Base-by-base conservation (phyloP, 2,113 vertebrate species). In the Callocephalon fimbriatum region DNA sequence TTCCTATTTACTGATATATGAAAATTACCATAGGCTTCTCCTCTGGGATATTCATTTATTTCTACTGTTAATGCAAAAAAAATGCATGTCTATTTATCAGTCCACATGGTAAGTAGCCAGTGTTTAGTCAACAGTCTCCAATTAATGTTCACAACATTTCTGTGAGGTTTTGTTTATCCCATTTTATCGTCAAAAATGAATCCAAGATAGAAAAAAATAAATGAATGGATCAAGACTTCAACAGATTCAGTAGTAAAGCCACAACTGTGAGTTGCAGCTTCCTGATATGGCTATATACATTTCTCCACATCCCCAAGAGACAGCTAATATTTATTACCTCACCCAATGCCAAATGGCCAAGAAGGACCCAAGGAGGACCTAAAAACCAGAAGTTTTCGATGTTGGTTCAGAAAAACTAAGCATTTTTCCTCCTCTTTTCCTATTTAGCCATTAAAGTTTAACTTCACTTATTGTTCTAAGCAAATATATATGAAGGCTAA, bases 281-380 rank as follows among this genome's bases (percentile, higher is more conserved):
- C 20, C 44, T 75, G 51, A n/a, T 10, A 8, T 0, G 0, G 5
- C 35, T 42, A 38, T 45, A 42, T 5, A 37, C 0, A 5, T 75
- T 87, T 59, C 32, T 67, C 12, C 29, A 22, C 8, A 54, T 23
- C 5, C 7, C 42, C 17, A 40, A 31, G 25, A 66, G 23, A 37
- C 3, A 5, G 1, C 5, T 44, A 71, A 63, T 51, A 58, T 19
- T 20, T 87, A 8, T 62, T 51, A 40, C 8, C 25, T 77, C 15
- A 6, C 15, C 75, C 23, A 42, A 61, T 23, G 11, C 15, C 58
- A 75, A 88, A 63, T 54, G 23, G 27, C 20, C 37, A 47, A 44
- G 10, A 18, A 82, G 23, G 51, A 67, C 9, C 65, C 31, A 71
- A 85, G 18, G 6, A 44, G 13, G 32, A 25, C 27, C 42, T 42